A percentile compares a stretch with the other conserved stretches of the same genome.
phyloP scores from a whole-genome alignment of 2,113 vertebrate genomes.

The Phalacrocorax aristotelis region DNA sequence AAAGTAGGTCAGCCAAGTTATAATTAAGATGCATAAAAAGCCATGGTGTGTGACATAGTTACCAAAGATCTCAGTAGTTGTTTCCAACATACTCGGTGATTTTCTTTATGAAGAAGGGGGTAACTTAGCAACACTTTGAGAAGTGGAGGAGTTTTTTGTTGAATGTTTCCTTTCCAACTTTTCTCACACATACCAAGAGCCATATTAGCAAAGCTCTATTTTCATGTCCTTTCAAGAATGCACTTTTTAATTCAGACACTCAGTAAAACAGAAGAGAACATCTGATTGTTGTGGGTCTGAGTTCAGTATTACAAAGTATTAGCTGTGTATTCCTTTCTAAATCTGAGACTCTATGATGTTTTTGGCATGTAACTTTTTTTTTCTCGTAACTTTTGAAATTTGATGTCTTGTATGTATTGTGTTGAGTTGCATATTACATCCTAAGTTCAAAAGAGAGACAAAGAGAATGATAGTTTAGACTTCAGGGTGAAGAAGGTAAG shows the following conservation, averaged over 20 bases:
- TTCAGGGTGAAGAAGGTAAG: not conserved
- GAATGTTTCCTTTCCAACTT: constrained; percentile 3
- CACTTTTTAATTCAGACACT: not conserved
- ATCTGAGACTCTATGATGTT: not conserved
- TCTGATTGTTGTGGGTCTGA: not conserved
- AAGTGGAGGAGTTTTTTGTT: constrained; percentile 34
- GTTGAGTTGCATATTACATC: not conserved
- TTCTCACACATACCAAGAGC: not conserved
- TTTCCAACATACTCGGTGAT: constrained; percentile 36
- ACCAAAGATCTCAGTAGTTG: constrained; percentile 5
- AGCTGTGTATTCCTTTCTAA: not conserved
- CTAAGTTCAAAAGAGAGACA: not conserved
- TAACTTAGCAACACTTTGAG: constrained; percentile 62
- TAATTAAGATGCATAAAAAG: constrained; percentile 24
- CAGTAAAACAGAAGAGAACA: not conserved
- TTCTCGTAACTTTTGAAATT: not conserved
- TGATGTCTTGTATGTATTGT: not conserved
- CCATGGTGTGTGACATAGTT: not conserved
- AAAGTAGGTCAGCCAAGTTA: constrained; percentile 1
- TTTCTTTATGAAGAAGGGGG: constrained; percentile 19
- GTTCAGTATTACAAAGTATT: not conserved
- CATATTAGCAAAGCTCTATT: not conserved
- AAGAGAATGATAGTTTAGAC: not conserved
- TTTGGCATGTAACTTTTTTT: not conserved
- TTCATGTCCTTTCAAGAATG: not conserved